Base-by-base conservation (phyloP, 2,113 vertebrate genomes). In the Lates calcarifer region DNA sequence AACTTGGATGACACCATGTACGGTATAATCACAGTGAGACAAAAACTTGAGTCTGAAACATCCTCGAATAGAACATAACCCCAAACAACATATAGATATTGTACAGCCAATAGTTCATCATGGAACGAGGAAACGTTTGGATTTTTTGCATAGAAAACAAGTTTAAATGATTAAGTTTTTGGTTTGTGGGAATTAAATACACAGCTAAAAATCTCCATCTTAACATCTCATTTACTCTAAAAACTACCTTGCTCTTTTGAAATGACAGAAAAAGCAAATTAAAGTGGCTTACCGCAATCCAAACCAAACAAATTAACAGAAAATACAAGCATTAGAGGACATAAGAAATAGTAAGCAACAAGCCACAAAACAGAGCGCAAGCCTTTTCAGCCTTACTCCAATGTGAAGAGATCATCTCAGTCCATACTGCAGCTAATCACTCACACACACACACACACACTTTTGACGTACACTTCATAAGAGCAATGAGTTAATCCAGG, bases 401-500 rank as follows among this genome's bases (percentile, higher is more conserved):
- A 18, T 58, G 28, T 26, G 35, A 72, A 24, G 39, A 31, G 24
- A 47, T 31, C 53, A 56, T 28, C 69, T 74, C 26, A 47, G 41
- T 31, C 64, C 26, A 64, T n/a, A 11, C 47, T 31, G 53, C 43
- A 24, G 65, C 37, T 6, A 60, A 61, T 37, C 5, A 17, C 45
- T 24, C 55, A 63, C 41, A 71, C 35, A 82, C 60, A 71, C 31
- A 62, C 58, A 69, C 77, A 56, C 57, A 53, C 31, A 72, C 43
- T 17, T 24, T 45, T 22, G 29, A 64, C 26, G 43, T 1, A 15
- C 8, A 77, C 26, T 28, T 68, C 65, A 65, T 35, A 58, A 73
- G 66, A 79, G 33, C 37, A 39, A 41, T 71, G 18, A 78, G 62
- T 77, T 83, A 83, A 90, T 87, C 77, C 60, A 68, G 33, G 18